These are phyloP conservation scores for Eristalis intricaria DNA, from an alignment of 2,888 invertebrate genomes.

Conservation along the genomic window DNA sequence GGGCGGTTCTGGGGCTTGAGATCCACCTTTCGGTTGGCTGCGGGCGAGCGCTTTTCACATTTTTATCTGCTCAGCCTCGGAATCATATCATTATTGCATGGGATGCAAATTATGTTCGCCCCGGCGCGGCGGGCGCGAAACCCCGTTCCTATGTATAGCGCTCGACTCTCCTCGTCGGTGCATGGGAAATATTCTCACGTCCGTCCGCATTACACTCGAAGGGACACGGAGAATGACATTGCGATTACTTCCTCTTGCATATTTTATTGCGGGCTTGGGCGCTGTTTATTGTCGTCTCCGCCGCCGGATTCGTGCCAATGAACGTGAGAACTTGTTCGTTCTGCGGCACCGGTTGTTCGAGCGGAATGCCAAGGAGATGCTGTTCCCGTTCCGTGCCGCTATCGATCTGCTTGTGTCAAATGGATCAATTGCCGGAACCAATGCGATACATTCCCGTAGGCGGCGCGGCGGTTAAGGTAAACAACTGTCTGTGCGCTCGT, in stretches of 20 bases:
- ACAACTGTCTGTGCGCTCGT: neutral
- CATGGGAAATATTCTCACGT: slow-evolving; percentile 54
- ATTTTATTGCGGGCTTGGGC: slow-evolving; percentile 55
- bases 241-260: slow-evolving; percentile 62
- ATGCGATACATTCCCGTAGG: neutral
- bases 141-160: slow-evolving; percentile 4
- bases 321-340: slow-evolving; percentile 58
- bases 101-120: slow-evolving; percentile 66
- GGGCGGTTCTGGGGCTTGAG: neutral
- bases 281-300: slow-evolving; percentile 43
- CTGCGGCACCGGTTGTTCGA: slow-evolving; percentile 40
- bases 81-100: slow-evolving; percentile 58
- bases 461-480: neutral
- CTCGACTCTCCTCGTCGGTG: neutral
- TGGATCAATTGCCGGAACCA: neutral
- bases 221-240: slow-evolving; percentile 40
- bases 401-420: slow-evolving; percentile 5
- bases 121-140: slow-evolving; percentile 2
- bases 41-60: slow-evolving; percentile 47
- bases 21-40: slow-evolving; percentile 16
- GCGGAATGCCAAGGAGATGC: slow-evolving; percentile 13
- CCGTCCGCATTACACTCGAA: slow-evolving; percentile 30
- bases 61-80: slow-evolving; percentile 42
- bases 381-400: neutral
- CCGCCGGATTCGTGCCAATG: slow-evolving; percentile 31